Evolutionary conservation across 2,113 vertebrate genomes (phyloP).

Genomic region (Corydoras maculifer): DNA sequence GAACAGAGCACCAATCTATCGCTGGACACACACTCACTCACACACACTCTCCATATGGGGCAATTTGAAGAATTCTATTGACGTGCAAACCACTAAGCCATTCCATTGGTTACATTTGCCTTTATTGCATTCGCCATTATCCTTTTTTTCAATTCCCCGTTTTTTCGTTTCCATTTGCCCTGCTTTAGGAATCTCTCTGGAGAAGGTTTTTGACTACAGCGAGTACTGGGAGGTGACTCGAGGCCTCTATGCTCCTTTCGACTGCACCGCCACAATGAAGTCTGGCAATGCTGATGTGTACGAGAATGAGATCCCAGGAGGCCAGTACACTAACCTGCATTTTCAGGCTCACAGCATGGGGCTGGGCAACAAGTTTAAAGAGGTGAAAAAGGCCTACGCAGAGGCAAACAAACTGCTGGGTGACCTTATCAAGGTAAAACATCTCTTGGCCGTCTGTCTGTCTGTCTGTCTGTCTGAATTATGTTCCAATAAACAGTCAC

Average conservation of each 20-base stretch:
- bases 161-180: background rate
- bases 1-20: too few relatives aligned
- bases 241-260: slow-evolving; percentile 85
- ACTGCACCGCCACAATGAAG: slow-evolving; percentile 98
- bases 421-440: slow-evolving; percentile 91
- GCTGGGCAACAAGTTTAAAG: slow-evolving; percentile 93
- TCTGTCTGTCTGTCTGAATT: background rate
- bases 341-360: slow-evolving; percentile 99
- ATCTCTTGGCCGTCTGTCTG: background rate
- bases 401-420: slow-evolving; percentile 93
- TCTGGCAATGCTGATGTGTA: slow-evolving; percentile 93
- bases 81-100: background rate
- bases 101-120: background rate
- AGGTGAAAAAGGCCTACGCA: slow-evolving; percentile 88
- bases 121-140: background rate
- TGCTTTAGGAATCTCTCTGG: slow-evolving; percentile 74
- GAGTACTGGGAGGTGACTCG: slow-evolving; percentile 93
- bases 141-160: background rate
- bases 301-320: slow-evolving; percentile 97
- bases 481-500: background rate
- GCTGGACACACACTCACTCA: too few relatives aligned
- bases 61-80: background rate
- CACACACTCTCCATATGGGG: too few relatives aligned
- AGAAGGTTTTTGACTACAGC: slow-evolving; percentile 90
- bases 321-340: slow-evolving; percentile 98